Evolutionary conservation across 2,113 vertebrate genomes (phyloP).

Genomic region (Syrrhaptes paradoxus): DNA sequence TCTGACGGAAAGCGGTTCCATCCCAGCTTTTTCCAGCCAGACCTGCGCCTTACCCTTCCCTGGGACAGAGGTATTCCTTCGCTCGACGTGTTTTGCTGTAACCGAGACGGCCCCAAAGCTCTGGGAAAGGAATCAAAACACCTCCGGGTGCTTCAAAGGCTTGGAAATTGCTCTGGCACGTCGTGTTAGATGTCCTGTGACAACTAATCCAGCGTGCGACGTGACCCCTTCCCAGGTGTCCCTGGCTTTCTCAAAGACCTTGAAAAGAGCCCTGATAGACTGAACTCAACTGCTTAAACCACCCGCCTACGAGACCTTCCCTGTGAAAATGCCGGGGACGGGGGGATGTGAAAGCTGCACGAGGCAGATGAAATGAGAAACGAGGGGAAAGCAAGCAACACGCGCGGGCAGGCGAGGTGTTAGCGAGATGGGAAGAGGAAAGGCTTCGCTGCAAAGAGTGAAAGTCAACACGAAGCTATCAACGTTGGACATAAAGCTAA

Average conservation of each 20-base stretch:
- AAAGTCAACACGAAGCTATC: conserved; percentile 15
- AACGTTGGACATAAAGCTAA: not conserved
- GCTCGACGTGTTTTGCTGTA: not conserved
- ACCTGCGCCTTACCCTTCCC: not conserved
- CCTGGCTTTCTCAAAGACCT: conserved; percentile 39
- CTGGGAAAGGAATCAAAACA: conserved; percentile 56
- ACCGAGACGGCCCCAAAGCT: not conserved
- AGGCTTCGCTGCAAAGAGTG: not conserved
- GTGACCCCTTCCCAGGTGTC: conserved; percentile 51
- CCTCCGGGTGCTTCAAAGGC: conserved; percentile 10
- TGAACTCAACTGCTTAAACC: conserved; percentile 54
- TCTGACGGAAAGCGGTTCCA: not conserved
- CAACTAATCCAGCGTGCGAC: not conserved
- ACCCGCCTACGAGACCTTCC: not conserved
- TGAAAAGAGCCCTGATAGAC: conserved; percentile 39
- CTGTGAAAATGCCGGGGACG: conserved; percentile 25
- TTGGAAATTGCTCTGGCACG: not conserved
- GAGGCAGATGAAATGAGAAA: conserved; percentile 33
- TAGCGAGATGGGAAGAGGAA: not conserved
- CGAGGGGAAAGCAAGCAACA: not conserved
- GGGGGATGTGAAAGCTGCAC: not conserved
- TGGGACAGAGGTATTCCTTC: conserved; percentile 28
- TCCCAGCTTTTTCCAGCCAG: conserved; percentile 17
- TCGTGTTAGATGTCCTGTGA: conserved; percentile 3
- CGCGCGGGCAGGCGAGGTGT: not conserved